A percentile compares a stretch with the other conserved stretches of the same genome.
Conservation (phyloP, 1,140 invertebrate species). For the Papilio helenus region DNA sequence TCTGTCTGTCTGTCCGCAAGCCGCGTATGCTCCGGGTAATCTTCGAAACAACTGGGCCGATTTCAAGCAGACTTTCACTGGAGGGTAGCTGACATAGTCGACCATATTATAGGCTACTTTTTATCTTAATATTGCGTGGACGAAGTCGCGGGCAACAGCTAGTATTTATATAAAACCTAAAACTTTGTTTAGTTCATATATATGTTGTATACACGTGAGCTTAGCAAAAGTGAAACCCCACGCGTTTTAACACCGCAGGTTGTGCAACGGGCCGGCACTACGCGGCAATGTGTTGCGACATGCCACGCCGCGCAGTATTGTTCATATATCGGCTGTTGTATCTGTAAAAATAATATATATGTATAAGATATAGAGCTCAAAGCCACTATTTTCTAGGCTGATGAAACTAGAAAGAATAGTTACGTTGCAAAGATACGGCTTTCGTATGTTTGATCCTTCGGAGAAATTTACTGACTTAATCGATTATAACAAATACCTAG, state of each 20-base stretch:
- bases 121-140: no score
- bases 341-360: neutral
- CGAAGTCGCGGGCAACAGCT: no score
- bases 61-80: no score
- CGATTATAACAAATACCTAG: no score
- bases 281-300: slow-evolving; percentile 13
- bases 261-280: neutral
- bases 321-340: neutral
- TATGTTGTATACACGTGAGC: neutral
- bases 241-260: neutral
- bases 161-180: neutral
- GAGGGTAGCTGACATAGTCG: no score
- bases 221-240: slow-evolving; percentile 31
- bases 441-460: neutral
- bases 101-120: no score
- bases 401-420: neutral
- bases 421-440: neutral
- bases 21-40: no score
- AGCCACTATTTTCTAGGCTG: neutral
- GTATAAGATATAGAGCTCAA: slow-evolving; percentile 10
- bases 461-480: no score
- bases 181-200: neutral
- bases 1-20: no score
- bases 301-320: neutral
- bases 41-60: no score